phyloP scores from a whole-genome alignment of 2,888 invertebrate species.

The Hipparchia semele region DNA sequence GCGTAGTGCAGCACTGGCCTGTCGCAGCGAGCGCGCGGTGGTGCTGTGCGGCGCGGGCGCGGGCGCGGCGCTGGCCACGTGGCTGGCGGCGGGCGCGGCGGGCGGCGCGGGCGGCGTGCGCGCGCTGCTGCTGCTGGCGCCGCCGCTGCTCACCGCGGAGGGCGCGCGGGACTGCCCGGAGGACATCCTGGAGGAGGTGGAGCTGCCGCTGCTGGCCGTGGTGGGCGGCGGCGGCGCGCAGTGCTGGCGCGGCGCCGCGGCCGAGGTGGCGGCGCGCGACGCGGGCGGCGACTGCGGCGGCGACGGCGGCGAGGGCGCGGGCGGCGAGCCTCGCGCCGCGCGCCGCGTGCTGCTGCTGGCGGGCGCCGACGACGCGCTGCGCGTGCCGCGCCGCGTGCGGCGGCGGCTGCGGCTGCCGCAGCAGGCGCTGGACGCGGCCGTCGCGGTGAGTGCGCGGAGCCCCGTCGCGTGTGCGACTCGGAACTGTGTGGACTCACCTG shows the following conservation, averaged over 20 bases:
- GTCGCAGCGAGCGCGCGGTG: slow-evolving; percentile 44
- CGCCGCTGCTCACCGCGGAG: slow-evolving; percentile 85
- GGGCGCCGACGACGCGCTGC: slow-evolving; percentile 86
- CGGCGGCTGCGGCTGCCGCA: slow-evolving; percentile 86
- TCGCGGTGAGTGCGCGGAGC: slow-evolving; percentile 54
- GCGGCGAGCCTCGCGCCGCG: slow-evolving; percentile 27
- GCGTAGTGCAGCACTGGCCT: too few species aligned
- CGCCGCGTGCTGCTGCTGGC: slow-evolving; percentile 79
- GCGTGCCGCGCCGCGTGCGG: slow-evolving; percentile 83
- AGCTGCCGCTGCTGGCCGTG: slow-evolving; percentile 52
- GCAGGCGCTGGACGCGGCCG: slow-evolving; percentile 85
- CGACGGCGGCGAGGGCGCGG: slow-evolving; percentile 28
- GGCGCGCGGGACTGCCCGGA: slow-evolving; percentile 86
- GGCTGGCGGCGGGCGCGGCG: slow-evolving; percentile 45
- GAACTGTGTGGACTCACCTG: slow-evolving; percentile 22
- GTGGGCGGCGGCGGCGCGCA: slow-evolving; percentile 46
- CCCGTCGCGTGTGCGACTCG: slow-evolving; percentile 33
- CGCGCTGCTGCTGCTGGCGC: slow-evolving; percentile 86
- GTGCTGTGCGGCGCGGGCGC: slow-evolving; percentile 55
- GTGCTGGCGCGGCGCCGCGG: slow-evolving; percentile 41
- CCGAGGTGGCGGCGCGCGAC: slow-evolving; percentile 32
- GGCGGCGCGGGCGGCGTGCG: slow-evolving; percentile 68
- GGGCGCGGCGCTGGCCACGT: slow-evolving; percentile 50
- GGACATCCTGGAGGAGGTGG: slow-evolving; percentile 74
- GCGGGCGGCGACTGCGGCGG: slow-evolving; percentile 40